Evolutionary conservation across 2,888 invertebrate genomes (phyloP), one percentile per base, ranked within the genome.

Genomic region (Apodemia hepburni): DNA sequence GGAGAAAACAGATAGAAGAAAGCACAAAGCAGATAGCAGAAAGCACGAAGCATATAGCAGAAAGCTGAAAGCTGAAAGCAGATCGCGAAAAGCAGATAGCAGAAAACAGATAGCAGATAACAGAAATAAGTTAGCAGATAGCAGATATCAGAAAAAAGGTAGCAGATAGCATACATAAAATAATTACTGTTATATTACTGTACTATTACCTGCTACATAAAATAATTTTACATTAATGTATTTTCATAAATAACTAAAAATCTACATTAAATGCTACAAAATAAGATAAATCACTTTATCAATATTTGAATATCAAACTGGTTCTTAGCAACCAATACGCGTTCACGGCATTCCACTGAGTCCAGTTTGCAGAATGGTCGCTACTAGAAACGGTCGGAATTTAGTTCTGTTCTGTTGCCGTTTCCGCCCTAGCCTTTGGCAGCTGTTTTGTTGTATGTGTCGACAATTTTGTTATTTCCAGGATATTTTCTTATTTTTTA

Each of bases 321-420:
- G 42, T 6, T 42, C n/a, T 42, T 42, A n/a, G 58, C 33, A 64
- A 61, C 60, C 63, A 64, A 62, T 67, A 65, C 58, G 47, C 61
- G 47, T 47, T 77, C 18, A 29, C 15, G 47, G 73, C 79, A 82
- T 85, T 81, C 82, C 80, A 68, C 70, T 71, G 71, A 79, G 87
- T 85, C 84, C 82, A 75, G 82, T 75, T 65, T 72, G 68, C 61
- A 59, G 65, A 65, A 66, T 66, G 67, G 65, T 65, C 67, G 64
- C 74, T 47, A n/a, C 47, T 76, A 73, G 75, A 79, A 76, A 80
- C 70, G 84, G 75, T 80, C 75, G 87, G 87, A 89, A 90, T 90
- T 89, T 83, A 87, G 86, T 87, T 87, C 87, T 82, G 88, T 89
- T 88, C 87, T 88, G 85, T 88, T 87, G 84, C 80, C 82, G 82